Base-by-base conservation (phyloP, 2,888 invertebrate species). In the Orgyia antiqua region DNA sequence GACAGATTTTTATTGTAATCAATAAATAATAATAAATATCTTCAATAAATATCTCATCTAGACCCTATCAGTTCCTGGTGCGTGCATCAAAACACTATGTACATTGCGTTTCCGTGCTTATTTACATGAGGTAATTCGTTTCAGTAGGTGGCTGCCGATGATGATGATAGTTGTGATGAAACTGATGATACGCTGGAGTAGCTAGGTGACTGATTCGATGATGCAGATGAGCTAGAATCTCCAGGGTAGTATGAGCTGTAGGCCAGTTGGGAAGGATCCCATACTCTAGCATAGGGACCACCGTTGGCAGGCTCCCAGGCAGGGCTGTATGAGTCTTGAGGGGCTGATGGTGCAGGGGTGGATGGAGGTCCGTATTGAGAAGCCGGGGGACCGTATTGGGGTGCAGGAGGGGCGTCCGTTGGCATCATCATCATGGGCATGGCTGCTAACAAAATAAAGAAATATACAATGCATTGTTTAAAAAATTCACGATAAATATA, bases 211-310 rank as follows among this genome's bases (percentile, higher is more conserved):
- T 87, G 87, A 38, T 89, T 88, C 1, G 90, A 87, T 1, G 88
- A 82, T 15, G 89, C 86, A 5, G 88, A 87, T 0, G 88, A 83
- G 37, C 75, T 79, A 0, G 90, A 87, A 41, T 89, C 88, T 62
- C 90, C 89, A 42, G 92, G 91, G 61, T 91, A 91, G 74, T 92
- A 92, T 1, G 92, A 91, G 56, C 89, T 92, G 68, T 91, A 92
- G 13, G 92, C 92, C 45, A 91, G 70, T 52, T 89, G 91, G 29
- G 91, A 89, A 4, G 89, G 88, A 53, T 92, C 92, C 93, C 94
- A 94, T 1, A 93, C 90, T 46, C 94, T 88, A 26, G 94, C 89
- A 72, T 94, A 94, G 1, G 94, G 94, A 5, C 93, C 93, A 28
- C 91, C 89, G 58, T 88, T 91, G 45, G 88, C 79, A 2, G 91